These are phyloP conservation scores for Phaedon cochleariae DNA, from an alignment of 2,888 invertebrate species.

Conservation along the genomic window DNA sequence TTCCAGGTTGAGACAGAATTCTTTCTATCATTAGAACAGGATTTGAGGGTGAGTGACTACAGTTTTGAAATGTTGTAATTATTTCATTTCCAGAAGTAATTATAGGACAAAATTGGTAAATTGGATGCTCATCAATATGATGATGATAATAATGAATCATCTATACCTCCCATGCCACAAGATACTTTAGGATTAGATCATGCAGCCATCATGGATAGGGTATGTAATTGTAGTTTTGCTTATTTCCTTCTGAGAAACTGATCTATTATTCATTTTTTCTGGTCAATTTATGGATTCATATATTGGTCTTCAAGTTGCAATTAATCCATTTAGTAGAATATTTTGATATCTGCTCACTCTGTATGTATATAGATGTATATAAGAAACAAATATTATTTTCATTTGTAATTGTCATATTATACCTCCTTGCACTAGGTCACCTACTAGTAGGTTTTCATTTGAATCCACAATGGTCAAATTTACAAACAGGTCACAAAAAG, in stretches of 20 bases:
- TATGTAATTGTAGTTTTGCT: constrained; percentile 34
- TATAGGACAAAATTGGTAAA: constrained; percentile 42
- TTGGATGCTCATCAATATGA: constrained; percentile 45
- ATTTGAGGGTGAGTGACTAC: constrained; percentile 61
- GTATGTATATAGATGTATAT: no score
- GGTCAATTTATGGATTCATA: no score
- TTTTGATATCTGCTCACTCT: no score
- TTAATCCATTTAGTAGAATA: no score
- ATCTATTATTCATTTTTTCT: no score
- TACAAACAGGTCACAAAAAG: no score
- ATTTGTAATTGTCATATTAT: no score
- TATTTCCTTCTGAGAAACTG: background rate
- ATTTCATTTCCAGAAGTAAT: constrained; percentile 11
- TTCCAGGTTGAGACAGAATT: constrained; percentile 60
- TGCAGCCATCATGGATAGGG: constrained; percentile 67
- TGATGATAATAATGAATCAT: constrained; percentile 56
- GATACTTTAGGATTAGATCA: constrained; percentile 77
- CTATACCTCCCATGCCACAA: constrained; percentile 75
- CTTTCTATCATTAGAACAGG: constrained; percentile 61
- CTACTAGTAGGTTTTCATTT: no score
- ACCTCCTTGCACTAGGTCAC: no score
- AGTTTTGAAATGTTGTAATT: background rate
- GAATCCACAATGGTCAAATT: no score
- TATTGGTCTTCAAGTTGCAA: no score
- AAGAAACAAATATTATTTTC: no score